Evolutionary conservation across 2,888 invertebrate species (phyloP).

Genomic region (Leptothorax acervorum): DNA sequence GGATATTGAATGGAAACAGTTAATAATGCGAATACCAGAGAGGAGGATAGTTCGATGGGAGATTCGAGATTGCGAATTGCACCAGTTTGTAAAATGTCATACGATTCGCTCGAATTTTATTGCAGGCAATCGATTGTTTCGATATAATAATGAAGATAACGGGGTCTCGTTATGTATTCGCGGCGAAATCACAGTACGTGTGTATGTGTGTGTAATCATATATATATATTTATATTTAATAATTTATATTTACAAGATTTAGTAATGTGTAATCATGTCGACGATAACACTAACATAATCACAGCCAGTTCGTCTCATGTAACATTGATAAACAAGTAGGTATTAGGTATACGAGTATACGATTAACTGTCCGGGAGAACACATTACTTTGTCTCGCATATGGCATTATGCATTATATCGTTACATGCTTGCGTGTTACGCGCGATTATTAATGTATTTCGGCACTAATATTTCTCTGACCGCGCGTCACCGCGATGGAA

Average conservation of each 20-base stretch:
- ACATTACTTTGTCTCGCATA: conserved; percentile 42
- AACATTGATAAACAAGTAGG: conserved; percentile 78
- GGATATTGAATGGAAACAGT: conserved; percentile 13
- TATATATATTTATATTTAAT: conserved; percentile 65
- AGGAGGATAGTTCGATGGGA: not conserved
- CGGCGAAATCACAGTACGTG: conserved; percentile 74
- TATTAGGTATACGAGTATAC: conserved; percentile 67
- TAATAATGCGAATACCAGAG: conserved; percentile 20
- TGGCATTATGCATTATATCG: conserved; percentile 8
- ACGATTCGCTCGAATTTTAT: conserved; percentile 72
- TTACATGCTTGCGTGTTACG: not conserved
- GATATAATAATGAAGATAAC: conserved; percentile 76
- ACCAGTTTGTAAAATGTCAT: conserved; percentile 44
- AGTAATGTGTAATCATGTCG: conserved; percentile 71
- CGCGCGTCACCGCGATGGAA: not conserved
- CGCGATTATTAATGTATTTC: conserved; percentile 14
- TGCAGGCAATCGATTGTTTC: conserved; percentile 78
- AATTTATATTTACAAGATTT: conserved; percentile 68
- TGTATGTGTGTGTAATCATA: conserved; percentile 64
- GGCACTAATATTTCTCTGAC: not conserved
- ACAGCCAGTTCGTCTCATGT: conserved; percentile 83
- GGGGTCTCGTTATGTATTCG: conserved; percentile 68
- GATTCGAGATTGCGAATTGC: conserved; percentile 18
- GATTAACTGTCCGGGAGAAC: conserved; percentile 68
- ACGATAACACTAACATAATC: conserved; percentile 83